phyloP scores from a whole-genome alignment of 2,113 vertebrate genomes.

The Pelobates fuscus region DNA sequence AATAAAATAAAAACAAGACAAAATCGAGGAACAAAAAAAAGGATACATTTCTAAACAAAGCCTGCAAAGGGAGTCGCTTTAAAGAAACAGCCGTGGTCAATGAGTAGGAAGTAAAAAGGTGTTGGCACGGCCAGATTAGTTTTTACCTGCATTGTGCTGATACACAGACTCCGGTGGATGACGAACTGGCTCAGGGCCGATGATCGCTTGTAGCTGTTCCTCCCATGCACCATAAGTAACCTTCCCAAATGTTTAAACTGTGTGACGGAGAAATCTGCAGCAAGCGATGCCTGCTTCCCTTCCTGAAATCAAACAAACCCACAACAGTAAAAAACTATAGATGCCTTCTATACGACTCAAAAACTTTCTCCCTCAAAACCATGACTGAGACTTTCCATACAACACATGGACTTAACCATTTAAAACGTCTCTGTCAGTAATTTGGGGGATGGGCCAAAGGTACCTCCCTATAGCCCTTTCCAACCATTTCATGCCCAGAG shows the following conservation, averaged over 20 bases:
- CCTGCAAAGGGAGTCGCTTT: too few relatives aligned
- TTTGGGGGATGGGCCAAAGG: too few relatives aligned
- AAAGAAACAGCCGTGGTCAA: too few relatives aligned
- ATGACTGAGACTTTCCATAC: background rate
- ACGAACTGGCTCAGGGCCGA: conserved; percentile 98
- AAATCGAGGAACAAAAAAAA: too few relatives aligned
- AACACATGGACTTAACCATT: too few relatives aligned
- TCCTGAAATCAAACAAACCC: conserved; percentile 70
- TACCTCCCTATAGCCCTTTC: too few relatives aligned
- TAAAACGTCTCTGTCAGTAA: too few relatives aligned
- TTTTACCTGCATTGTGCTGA: conserved; percentile 96
- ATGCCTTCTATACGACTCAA: background rate
- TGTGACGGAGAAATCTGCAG: conserved; percentile 95
- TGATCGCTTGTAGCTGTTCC: conserved; percentile 97
- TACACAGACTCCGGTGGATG: conserved; percentile 95
- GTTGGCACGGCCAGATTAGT: too few relatives aligned
- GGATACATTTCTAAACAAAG: too few relatives aligned
- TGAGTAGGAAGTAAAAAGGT: too few relatives aligned
- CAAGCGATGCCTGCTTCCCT: conserved; percentile 93
- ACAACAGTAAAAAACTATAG: conserved; percentile 34
- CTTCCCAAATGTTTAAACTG: conserved; percentile 95
- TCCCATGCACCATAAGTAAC: conserved; percentile 92
- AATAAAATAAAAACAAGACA: too few relatives aligned
- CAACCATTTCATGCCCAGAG: too few relatives aligned
- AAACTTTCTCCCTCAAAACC: background rate